Evolutionary conservation across 2,113 vertebrate species (phyloP).

Genomic region (Thamnaconus septentrionalis): DNA sequence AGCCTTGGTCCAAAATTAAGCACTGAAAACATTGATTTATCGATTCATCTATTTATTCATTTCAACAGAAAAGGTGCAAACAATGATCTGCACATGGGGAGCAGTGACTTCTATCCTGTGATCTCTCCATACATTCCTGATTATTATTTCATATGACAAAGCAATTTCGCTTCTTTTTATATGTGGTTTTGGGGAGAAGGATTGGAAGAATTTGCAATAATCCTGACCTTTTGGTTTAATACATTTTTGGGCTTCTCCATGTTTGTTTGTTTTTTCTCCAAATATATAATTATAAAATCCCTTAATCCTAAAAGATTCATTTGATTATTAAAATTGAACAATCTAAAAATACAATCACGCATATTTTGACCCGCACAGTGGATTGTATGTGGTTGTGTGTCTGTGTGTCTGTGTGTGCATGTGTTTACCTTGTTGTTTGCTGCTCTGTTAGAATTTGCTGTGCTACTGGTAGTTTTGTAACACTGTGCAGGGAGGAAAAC

Average conservation of each 20-base stretch:
- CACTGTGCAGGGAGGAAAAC: constrained; percentile 20
- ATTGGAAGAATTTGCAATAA: background rate
- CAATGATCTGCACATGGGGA: too few species aligned
- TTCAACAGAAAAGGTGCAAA: too few species aligned
- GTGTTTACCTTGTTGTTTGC: too few species aligned
- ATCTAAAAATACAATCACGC: background rate
- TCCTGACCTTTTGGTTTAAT: background rate
- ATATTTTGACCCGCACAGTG: background rate
- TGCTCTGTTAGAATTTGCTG: background rate
- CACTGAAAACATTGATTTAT: too few species aligned
- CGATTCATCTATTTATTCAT: too few species aligned
- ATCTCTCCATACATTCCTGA: too few species aligned
- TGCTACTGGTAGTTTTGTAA: constrained; percentile 1
- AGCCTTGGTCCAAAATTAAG: too few species aligned
- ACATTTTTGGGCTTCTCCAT: background rate
- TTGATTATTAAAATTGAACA: background rate
- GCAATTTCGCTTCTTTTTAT: background rate
- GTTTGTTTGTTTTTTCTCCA: background rate
- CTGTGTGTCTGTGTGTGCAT: too few species aligned
- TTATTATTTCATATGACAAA: too few species aligned
- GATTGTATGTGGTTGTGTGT: background rate
- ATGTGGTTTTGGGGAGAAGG: background rate
- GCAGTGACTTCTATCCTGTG: too few species aligned
- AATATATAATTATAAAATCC: background rate
- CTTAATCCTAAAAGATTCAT: background rate